These are phyloP conservation scores for Ceyx margarethae DNA, from an alignment of 2,113 vertebrate species.

Conservation along the genomic window DNA sequence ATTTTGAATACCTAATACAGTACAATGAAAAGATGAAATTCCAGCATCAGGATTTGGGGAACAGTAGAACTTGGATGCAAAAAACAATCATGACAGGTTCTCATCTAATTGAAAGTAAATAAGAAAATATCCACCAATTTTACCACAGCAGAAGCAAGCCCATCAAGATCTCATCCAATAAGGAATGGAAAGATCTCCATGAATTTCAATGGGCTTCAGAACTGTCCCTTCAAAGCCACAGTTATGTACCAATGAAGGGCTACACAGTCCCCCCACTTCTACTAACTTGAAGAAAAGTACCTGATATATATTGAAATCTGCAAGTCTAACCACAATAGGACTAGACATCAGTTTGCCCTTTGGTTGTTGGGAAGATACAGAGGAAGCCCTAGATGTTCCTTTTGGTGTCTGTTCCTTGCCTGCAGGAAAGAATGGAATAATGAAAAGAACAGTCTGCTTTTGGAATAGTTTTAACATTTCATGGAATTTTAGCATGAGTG, in stretches of 20 bases:
- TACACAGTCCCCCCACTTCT: not conserved
- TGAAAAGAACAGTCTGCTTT: not conserved
- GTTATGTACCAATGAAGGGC: not conserved
- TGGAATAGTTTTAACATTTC: not conserved
- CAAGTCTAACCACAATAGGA: conserved; percentile 93
- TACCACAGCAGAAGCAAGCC: not conserved
- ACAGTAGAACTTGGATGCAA: not conserved
- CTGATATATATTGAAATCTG: conserved; percentile 98
- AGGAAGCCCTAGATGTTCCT: conserved; percentile 77
- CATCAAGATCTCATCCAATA: not conserved
- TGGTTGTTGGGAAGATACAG: conserved; percentile 75
- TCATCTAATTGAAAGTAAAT: not conserved
- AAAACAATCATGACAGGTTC: not conserved
- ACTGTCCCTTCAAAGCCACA: not conserved
- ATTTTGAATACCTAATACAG: not conserved
- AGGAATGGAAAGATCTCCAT: not conserved
- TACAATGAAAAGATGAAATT: not conserved
- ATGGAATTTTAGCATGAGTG: not conserved
- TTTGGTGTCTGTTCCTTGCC: conserved; percentile 74
- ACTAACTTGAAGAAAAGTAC: conserved; percentile 72
- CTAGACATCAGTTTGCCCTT: conserved; percentile 95
- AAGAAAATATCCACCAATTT: not conserved
- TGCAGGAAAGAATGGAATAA: conserved; percentile 63
- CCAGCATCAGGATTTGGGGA: not conserved
- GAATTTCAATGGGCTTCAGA: not conserved